Evolutionary conservation across 2,113 vertebrate genomes (phyloP).

Genomic region (human (Homo sapiens)): GRCh38 chr6:3266501-3267000

Average conservation of each 20-base stretch:
- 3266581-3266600: background rate
- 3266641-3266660: rapidly evolving
- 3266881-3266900: too few relatives aligned
- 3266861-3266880: background rate
- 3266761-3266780: background rate
- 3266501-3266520: background rate
- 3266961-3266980: too few relatives aligned
- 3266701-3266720: background rate
- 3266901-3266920: too few relatives aligned
- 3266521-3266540: too few relatives aligned
- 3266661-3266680: background rate
- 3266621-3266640: background rate
- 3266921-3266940: too few relatives aligned
- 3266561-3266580: background rate
- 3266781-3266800: background rate
- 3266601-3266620: background rate
- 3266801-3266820: background rate
- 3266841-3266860: background rate
- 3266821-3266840: background rate
- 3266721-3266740: background rate
- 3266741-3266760: background rate
- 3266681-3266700: background rate
- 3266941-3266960: too few relatives aligned
- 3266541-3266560: background rate
- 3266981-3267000: too few relatives aligned